Conservation (phyloP, 2,113 vertebrate species). For the rabbit (Oryctolagus cuniculus) region mOryCun1.1 NC_091435.1:8605501-8606000, state of each 20-base stretch:
- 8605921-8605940: background rate
- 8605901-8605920: background rate
- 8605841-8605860: background rate
- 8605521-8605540: conserved; percentile 94
- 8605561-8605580: conserved; percentile 95
- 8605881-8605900: background rate
- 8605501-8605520: conserved; percentile 95
- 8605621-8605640: accelerated
- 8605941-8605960: background rate
- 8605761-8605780: accelerated
- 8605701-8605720: accelerated
- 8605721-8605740: no score
- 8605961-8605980: background rate
- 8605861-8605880: accelerated
- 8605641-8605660: no score
- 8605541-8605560: conserved; percentile 93
- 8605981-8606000: background rate
- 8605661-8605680: accelerated
- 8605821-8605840: background rate
- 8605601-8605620: background rate
- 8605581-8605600: conserved; percentile 91
- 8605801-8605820: accelerated
- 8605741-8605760: no score
- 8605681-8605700: accelerated
- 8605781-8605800: accelerated